These are phyloP conservation scores for Ceuthmochares aereus DNA, from an alignment of 2,113 vertebrate genomes.

Conservation along the genomic window DNA sequence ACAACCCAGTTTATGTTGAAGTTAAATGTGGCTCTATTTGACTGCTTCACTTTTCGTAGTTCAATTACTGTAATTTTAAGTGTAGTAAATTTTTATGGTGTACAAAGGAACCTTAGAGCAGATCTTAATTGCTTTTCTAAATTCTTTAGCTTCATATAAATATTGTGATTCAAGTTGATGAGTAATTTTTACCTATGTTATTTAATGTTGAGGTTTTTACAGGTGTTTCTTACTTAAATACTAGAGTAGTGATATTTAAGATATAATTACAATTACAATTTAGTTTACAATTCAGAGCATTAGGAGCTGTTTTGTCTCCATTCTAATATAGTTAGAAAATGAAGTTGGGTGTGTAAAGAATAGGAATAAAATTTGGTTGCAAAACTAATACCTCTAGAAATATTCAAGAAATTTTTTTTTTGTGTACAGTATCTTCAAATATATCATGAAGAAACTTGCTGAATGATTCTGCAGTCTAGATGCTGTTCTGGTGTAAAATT, in stretches of 20 bases:
- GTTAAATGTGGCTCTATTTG: background rate
- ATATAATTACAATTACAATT: constrained; percentile 54
- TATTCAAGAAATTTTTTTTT: background rate
- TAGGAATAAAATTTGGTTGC: background rate
- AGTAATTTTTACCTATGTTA: background rate
- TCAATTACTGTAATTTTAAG: constrained; percentile 19
- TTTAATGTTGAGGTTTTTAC: background rate
- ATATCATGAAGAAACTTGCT: background rate
- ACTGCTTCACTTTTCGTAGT: background rate
- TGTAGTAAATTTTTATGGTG: background rate
- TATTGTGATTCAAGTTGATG: constrained; percentile 29
- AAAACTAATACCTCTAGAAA: background rate
- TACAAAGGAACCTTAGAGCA: background rate
- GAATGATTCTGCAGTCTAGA: background rate
- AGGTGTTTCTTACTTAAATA: background rate
- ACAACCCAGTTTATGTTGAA: background rate
- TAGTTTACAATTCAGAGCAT: background rate
- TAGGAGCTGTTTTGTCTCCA: constrained; percentile 12
- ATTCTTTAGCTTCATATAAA: constrained; percentile 18
- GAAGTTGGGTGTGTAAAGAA: background rate
- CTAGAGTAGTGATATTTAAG: constrained; percentile 1
- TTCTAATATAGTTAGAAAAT: background rate
- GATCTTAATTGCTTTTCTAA: constrained; percentile 29
- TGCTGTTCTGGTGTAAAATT: background rate
- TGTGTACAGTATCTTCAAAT: background rate